Evolutionary conservation across 1,140 invertebrate genomes (phyloP).

Genomic region (Brachionus koreanus): DNA sequence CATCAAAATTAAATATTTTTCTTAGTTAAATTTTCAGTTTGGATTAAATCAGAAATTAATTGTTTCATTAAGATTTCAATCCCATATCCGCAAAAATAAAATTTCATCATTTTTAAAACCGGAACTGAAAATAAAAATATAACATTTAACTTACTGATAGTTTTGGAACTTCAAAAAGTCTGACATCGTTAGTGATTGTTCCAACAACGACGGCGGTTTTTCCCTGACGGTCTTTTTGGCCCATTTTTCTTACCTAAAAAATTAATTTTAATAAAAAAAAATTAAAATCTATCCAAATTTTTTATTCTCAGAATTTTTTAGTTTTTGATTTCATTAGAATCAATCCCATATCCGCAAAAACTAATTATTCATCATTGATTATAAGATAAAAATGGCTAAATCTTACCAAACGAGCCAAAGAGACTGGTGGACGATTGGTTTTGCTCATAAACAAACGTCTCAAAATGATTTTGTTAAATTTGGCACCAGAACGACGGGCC

Average conservation of each 20-base stretch:
- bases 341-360: slow-evolving; percentile 44
- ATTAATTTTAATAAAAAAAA: slow-evolving; percentile 67
- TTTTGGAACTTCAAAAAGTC: slow-evolving; percentile 85
- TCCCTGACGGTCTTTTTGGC: slow-evolving; percentile 68
- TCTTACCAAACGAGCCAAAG: slow-evolving; percentile 72
- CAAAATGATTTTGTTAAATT: slow-evolving; percentile 93
- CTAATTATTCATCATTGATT: slow-evolving; percentile 21
- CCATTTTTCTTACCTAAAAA: slow-evolving; percentile 35
- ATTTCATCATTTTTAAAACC: slow-evolving; percentile 9
- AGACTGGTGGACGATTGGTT: slow-evolving; percentile 86
- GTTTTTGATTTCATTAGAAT: slow-evolving; percentile 19
- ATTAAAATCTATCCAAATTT: slow-evolving; percentile 46
- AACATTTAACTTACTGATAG: slow-evolving; percentile 66
- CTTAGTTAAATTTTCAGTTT: neutral
- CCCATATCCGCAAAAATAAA: slow-evolving; percentile 30
- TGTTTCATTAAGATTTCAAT: slow-evolving; percentile 30
- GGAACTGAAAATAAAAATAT: neutral
- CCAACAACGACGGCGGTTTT: slow-evolving; percentile 90
- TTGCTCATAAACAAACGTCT: slow-evolving; percentile 94
- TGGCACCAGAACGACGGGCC: slow-evolving; percentile 84
- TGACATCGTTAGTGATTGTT: slow-evolving; percentile 88
- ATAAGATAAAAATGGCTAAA: neutral
- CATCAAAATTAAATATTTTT: neutral
- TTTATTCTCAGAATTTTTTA: neutral
- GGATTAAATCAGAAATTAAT: slow-evolving; percentile 9